Evolutionary conservation across 2,113 vertebrate genomes (phyloP).

Genomic region (Aegotheles bennettii): DNA sequence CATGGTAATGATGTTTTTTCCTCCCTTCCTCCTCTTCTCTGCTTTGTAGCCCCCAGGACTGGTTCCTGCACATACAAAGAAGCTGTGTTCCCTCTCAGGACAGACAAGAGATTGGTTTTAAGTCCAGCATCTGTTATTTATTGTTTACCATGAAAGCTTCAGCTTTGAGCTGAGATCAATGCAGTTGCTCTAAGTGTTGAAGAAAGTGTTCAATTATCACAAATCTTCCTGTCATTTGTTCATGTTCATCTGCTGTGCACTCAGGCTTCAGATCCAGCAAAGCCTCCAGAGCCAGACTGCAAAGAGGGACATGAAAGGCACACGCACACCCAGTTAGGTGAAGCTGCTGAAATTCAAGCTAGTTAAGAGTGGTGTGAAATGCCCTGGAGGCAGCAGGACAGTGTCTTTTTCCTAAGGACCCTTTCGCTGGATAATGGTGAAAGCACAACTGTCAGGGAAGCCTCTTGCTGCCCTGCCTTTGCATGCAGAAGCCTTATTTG

Average conservation of each 20-base stretch:
- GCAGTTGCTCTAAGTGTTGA: background rate
- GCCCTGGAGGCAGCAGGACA: background rate
- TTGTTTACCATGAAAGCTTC: background rate
- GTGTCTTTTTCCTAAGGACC: background rate
- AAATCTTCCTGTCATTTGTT: background rate
- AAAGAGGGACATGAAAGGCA: background rate
- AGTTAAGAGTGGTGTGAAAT: background rate
- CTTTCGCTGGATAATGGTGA: accelerated
- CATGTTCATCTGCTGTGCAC: accelerated
- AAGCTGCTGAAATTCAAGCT: background rate
- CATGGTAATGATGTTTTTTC: background rate
- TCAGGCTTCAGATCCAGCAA: background rate
- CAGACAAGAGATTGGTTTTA: background rate
- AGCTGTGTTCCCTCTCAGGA: background rate
- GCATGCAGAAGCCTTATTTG: background rate
- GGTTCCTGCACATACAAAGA: background rate
- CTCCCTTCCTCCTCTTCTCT: background rate
- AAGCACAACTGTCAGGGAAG: background rate
- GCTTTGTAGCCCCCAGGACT: background rate
- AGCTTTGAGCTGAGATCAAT: background rate
- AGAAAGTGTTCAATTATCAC: background rate
- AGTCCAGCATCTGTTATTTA: background rate
- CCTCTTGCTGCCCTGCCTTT: background rate
- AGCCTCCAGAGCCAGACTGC: background rate
- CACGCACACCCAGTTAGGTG: background rate